These are phyloP conservation scores for Mythimna vitellina DNA, from an alignment of 2,888 invertebrate species.

Conservation along the genomic window DNA sequence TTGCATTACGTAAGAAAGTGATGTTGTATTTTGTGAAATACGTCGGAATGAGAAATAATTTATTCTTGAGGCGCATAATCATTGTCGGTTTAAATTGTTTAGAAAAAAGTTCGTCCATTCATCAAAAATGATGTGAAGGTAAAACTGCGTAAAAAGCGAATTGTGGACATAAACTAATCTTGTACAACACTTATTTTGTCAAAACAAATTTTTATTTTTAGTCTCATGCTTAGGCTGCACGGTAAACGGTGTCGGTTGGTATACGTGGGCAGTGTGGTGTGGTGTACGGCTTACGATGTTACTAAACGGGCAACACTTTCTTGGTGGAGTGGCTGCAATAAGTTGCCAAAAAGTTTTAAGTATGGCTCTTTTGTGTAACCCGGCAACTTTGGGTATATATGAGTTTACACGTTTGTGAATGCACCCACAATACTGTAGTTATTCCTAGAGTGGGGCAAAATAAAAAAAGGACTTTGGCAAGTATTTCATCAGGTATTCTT, in stretches of 20 bases:
- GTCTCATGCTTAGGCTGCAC: neutral
- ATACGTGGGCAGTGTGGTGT: no score
- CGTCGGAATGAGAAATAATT: conserved; percentile 1
- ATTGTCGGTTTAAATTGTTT: conserved; percentile 3
- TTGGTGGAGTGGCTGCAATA: neutral
- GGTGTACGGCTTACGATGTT: neutral
- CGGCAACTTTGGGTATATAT: no score
- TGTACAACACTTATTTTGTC: neutral
- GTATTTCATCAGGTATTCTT: no score
- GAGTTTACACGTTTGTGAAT: no score
- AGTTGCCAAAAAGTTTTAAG: neutral
- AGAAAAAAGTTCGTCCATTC: conserved; percentile 3
- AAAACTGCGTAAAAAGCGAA: conserved; percentile 24
- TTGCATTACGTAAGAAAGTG: conserved; percentile 1
- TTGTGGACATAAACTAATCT: conserved; percentile 4
- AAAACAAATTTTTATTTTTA: neutral
- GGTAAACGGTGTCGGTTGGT: no score
- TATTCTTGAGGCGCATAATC: conserved; percentile 7
- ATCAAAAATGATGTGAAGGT: conserved; percentile 23
- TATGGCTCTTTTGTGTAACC: neutral
- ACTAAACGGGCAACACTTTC: neutral
- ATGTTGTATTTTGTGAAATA: conserved; percentile 3
- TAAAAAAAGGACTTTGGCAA: no score
- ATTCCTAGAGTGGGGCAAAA: no score
- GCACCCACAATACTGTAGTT: no score